Percentiles rank a stretch among this genome's conserved stretches.
These are phyloP conservation scores for Coelopa frigida DNA, from an alignment of 1,140 invertebrate species.

Conservation along the genomic window DNA sequence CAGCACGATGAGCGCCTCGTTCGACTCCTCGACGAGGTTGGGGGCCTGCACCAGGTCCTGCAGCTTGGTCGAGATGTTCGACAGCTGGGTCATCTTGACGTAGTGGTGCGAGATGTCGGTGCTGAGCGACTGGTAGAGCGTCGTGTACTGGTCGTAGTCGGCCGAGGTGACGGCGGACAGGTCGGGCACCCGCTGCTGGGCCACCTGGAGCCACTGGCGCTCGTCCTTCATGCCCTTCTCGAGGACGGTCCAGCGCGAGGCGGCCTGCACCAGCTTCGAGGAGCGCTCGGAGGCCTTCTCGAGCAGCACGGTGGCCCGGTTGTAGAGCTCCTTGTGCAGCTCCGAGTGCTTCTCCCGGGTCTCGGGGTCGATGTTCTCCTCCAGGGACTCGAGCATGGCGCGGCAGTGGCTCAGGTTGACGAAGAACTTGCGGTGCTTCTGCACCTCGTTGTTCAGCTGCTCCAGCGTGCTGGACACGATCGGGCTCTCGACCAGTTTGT, in stretches of 20 bases:
- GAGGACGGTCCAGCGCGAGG: conserved; percentile 71
- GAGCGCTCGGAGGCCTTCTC: conserved; percentile 70
- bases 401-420: conserved; percentile 78
- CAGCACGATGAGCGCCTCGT: conserved; percentile 60
- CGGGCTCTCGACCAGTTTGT: conserved; percentile 65
- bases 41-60: conserved; percentile 65
- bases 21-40: conserved; percentile 61
- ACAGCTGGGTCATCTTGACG: conserved; percentile 62
- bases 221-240: conserved; percentile 77
- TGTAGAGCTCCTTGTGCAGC: conserved; percentile 68
- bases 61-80: conserved; percentile 64
- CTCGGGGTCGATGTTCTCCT: conserved; percentile 71
- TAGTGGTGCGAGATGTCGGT: conserved; percentile 71
- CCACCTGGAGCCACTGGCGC: conserved; percentile 69
- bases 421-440: conserved; percentile 82
- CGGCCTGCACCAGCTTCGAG: conserved; percentile 72
- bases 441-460: conserved; percentile 77
- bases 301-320: conserved; percentile 62
- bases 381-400: conserved; percentile 73
- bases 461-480: conserved; percentile 65
- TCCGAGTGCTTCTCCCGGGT: conserved; percentile 64
- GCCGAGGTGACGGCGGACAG: conserved; percentile 67
- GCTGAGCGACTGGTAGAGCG: conserved; percentile 69
- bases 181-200: conserved; percentile 71
- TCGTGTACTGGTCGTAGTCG: conserved; percentile 77